These are phyloP conservation scores for Desmodus rotundus DNA, from an alignment of 2,113 vertebrate species.

Conservation along the genomic window DNA sequence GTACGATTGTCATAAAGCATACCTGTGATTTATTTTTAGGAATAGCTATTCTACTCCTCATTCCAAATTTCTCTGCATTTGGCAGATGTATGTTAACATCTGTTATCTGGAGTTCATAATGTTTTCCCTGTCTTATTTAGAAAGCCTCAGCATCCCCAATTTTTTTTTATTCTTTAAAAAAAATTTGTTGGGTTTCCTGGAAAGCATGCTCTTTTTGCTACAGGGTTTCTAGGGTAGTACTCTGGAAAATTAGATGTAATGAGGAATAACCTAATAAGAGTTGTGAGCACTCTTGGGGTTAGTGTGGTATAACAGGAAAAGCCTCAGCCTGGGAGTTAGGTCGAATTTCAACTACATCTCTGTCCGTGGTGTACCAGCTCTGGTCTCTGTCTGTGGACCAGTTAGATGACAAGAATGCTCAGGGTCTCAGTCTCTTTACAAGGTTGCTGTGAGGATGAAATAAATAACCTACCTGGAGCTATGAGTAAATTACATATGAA, in stretches of 20 bases:
- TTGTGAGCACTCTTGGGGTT: not conserved
- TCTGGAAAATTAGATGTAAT: not conserved
- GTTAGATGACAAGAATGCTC: not conserved
- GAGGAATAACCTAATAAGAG: constrained; percentile 12
- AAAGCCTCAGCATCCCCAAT: not conserved
- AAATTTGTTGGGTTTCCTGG: not conserved
- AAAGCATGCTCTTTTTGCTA: not conserved
- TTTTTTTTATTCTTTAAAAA: not conserved
- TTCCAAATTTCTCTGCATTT: not conserved
- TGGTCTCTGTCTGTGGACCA: not conserved
- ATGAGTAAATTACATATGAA: not conserved
- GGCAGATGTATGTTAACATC: not conserved
- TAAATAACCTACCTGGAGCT: not conserved
- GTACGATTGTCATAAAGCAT: not conserved
- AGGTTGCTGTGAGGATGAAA: not conserved
- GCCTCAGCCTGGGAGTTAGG: not conserved
- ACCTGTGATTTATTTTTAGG: not conserved
- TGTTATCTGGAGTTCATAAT: not conserved
- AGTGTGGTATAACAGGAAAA: not conserved
- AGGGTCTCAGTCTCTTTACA: not conserved
- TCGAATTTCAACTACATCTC: not conserved
- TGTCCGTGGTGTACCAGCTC: not conserved
- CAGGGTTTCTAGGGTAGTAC: not conserved
- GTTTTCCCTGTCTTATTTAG: not conserved
- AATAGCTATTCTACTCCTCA: not conserved